Evolutionary conservation across 1,140 invertebrate genomes (phyloP).

Genomic region (Metaphire vulgaris): DNA sequence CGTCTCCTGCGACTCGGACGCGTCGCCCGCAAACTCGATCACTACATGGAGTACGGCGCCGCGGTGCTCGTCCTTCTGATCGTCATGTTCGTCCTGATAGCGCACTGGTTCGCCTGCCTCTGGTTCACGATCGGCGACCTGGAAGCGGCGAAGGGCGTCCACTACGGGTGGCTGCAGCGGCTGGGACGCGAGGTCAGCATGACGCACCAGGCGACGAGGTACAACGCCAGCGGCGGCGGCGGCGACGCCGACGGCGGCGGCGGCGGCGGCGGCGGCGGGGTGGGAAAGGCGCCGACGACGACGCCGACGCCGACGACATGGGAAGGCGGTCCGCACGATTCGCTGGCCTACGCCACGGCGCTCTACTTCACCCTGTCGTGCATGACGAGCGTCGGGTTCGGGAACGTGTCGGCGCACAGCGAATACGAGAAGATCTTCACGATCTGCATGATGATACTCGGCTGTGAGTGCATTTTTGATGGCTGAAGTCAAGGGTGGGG

Average conservation of each 20-base stretch:
- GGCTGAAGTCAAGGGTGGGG: too few relatives aligned
- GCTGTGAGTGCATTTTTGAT: too few relatives aligned
- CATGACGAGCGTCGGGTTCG: conserved; percentile 98
- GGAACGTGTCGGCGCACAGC: conserved; percentile 97
- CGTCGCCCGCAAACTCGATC: conserved; percentile 28
- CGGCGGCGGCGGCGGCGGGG: too few relatives aligned
- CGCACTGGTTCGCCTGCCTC: conserved; percentile 31
- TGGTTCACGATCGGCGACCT: conserved; percentile 28
- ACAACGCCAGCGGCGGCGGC: conserved; percentile 5
- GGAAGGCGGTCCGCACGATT: conserved; percentile 47
- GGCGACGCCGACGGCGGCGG: too few relatives aligned
- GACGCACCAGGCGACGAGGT: background rate
- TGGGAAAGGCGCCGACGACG: too few relatives aligned
- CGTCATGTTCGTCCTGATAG: conserved; percentile 29
- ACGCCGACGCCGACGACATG: background rate
- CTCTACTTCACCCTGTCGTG: too few relatives aligned
- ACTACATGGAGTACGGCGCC: conserved; percentile 23
- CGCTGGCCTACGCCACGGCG: conserved; percentile 76
- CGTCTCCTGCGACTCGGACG: conserved; percentile 25
- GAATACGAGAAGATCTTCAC: conserved; percentile 97
- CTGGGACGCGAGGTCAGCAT: conserved; percentile 8
- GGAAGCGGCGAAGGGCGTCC: conserved; percentile 32
- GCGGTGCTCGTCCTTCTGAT: too few relatives aligned
- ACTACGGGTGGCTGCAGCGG: conserved; percentile 19
- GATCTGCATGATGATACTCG: conserved; percentile 99